Base-by-base conservation (phyloP, 2,113 vertebrate species). In the Melanerpes aurifrons region DNA sequence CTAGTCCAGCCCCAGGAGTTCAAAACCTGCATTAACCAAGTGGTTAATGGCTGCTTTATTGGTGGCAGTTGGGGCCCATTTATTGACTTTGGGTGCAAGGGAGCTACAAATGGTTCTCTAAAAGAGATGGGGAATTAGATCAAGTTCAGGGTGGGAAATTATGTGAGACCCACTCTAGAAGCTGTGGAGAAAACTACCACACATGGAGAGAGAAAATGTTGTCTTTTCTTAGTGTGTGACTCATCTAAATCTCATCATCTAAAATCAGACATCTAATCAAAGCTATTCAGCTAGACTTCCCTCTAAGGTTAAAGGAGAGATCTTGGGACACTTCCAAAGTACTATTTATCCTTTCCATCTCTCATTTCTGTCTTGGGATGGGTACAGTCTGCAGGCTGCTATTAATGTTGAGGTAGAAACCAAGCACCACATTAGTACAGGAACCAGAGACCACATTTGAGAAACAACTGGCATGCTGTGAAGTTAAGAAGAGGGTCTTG, bases 191-290 rank as follows among this genome's bases (percentile, higher is more conserved):
- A 89, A 87, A 69, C 10, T 35, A 20, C 37, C 63, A 37, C 16
- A 43, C 14, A 19, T 9, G 16, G 74, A 61, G n/a, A 83, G 18
- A 72, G 14, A 69, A 84, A 95, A 62, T 22, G 3, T 40, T 80
- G 53, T 31, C 40, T 86, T 86, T 56, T 50, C 56, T 61, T 72
- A 58, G 32, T 6, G 3, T 32, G 32, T 66, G 68, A 58, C 50
- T 87, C 63, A 89, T 90, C 71, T 69, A 93, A 85, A 91, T 26
- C 32, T 85, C 32, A 15, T 57, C 3, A 66, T 69, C 82, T 87
- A 53, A 87, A 92, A 91, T 74, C 77, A 83, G 81, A 71, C 35
- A 56, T 37, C 47, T 91, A 83, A 94, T 67, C 45, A 83, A 88
- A 92, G 25, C 76, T 86, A 28, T 81, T 77, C 66, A 81, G 40